Base-by-base conservation (phyloP, 2,888 invertebrate genomes). In the Heliconius sara region DNA sequence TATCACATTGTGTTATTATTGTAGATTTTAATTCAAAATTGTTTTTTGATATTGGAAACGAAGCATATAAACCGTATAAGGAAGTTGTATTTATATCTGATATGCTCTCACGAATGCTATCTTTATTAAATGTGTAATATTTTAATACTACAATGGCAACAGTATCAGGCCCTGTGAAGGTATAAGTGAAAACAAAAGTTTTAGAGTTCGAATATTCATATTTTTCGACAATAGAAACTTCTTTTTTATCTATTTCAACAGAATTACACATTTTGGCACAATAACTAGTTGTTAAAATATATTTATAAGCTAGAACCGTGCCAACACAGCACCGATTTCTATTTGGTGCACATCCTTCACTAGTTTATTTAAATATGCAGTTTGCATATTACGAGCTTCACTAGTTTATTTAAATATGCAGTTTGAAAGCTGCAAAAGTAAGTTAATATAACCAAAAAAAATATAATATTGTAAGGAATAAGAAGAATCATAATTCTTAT, bases 191-290 rank as follows among this genome's bases (percentile, higher is more conserved):
- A 7, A 79, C 78, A 78, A 43, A 78, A n/a, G 77, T 80, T 67
- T 77, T 83, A 22, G 76, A 66, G 25, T 73, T 47, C 4, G 83
- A 81, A 70, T 82, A 81, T 60, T 77, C 30, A 39, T 79, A 68
- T 12, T 30, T 43, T 65, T 80, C 74, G 10, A 63, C 76, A 47
- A 83, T 80, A 6, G 25, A 9, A 9, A 80, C 19, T 47, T 27
- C 63, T 22, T 60, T 71, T 34, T 66, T 65, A 22, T 79, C 34
- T 12, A 77, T 79, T 34, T 83, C 75, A 12, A 89, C 83, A 13
- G 75, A 84, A 68, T 87, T 81, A 84, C 92, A 92, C 4, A 84
- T 84, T 80, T 85, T 77, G n/a, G 91, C 91, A 80, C 93, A 93
- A 79, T 82, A 85, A 4, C 87, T 84, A 0, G 91, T 90, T 16